phyloP scores from a whole-genome alignment of 2,888 invertebrate species.

The Luperina testacea region DNA sequence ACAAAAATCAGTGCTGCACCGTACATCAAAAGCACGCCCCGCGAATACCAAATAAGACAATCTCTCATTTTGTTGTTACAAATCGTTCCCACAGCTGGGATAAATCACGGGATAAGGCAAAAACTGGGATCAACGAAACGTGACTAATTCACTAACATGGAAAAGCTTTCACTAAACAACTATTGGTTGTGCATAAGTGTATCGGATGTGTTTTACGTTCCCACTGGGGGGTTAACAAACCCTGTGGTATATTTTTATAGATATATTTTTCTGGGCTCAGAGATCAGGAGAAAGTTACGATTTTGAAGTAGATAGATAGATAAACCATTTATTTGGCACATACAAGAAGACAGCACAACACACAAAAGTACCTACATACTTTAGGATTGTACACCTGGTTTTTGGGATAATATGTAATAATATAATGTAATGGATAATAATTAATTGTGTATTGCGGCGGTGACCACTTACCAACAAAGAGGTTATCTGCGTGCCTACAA shows the following conservation, averaged over 20 bases:
- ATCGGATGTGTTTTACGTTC: conserved; percentile 64
- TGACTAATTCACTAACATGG: conserved; percentile 80
- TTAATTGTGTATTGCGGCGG: too few species aligned
- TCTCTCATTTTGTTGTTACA: conserved; percentile 75
- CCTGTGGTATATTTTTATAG: conserved; percentile 46
- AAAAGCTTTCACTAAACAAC: conserved; percentile 79
- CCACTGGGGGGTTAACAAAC: conserved; percentile 53
- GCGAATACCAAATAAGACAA: conserved; percentile 71
- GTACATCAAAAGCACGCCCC: conserved; percentile 56
- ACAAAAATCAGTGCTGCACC: conserved; percentile 58
- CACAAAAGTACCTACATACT: too few species aligned
- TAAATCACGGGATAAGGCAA: conserved; percentile 75
- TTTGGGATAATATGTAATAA: background rate
- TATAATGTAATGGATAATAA: too few species aligned
- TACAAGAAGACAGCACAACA: too few species aligned
- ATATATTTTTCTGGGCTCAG: conserved; percentile 31
- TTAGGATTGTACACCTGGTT: conserved; percentile 6
- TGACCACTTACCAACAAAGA: background rate
- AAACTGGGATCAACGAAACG: conserved; percentile 73
- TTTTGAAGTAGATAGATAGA: too few species aligned
- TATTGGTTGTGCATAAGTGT: conserved; percentile 71
- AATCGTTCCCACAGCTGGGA: conserved; percentile 71
- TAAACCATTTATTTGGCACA: too few species aligned
- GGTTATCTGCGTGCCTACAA: too few species aligned
- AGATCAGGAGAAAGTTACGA: conserved; percentile 31